These are phyloP conservation scores for Andrena hattorfiana DNA, from an alignment of 2,888 invertebrate genomes.

Conservation along the genomic window DNA sequence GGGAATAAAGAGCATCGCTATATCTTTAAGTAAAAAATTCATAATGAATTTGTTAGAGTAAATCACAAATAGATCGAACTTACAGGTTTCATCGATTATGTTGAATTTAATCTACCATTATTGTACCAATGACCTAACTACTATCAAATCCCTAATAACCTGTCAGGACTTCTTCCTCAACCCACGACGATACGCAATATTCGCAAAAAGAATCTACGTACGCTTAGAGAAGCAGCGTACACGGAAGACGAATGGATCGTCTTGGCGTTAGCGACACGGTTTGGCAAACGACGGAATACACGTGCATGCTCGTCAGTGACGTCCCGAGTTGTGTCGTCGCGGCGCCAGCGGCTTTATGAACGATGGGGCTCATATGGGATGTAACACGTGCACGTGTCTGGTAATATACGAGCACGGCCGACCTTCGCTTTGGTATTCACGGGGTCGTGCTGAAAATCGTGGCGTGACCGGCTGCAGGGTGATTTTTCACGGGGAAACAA, in stretches of 20 bases:
- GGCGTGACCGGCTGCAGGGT: neutral
- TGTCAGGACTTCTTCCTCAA: neutral
- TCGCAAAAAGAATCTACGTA: neutral
- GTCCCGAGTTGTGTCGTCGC: constrained; percentile 46
- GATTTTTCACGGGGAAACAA: constrained; percentile 7
- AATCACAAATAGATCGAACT: too few relatives aligned
- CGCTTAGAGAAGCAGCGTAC: neutral
- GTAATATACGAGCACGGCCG: constrained; percentile 70
- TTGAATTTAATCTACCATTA: too few relatives aligned
- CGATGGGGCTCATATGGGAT: constrained; percentile 75
- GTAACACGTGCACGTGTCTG: constrained; percentile 75
- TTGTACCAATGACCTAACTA: neutral
- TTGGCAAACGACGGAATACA: constrained; percentile 55
- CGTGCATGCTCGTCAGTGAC: constrained; percentile 45
- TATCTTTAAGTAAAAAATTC: too few relatives aligned
- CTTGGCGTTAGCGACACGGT: constrained; percentile 29
- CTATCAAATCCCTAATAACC: constrained; percentile 1
- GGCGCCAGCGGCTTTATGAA: constrained; percentile 72
- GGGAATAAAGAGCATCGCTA: too few relatives aligned
- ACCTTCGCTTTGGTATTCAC: constrained; percentile 49
- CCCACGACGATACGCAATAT: constrained; percentile 1
- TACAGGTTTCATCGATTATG: too few relatives aligned
- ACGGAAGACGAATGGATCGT: constrained; percentile 50
- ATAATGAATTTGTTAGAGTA: too few relatives aligned
- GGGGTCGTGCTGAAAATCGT: constrained; percentile 30